Evolutionary conservation across 2,888 invertebrate genomes (phyloP), one percentile per base, ranked within the genome.

Genomic region (Latrodectus elegans): DNA sequence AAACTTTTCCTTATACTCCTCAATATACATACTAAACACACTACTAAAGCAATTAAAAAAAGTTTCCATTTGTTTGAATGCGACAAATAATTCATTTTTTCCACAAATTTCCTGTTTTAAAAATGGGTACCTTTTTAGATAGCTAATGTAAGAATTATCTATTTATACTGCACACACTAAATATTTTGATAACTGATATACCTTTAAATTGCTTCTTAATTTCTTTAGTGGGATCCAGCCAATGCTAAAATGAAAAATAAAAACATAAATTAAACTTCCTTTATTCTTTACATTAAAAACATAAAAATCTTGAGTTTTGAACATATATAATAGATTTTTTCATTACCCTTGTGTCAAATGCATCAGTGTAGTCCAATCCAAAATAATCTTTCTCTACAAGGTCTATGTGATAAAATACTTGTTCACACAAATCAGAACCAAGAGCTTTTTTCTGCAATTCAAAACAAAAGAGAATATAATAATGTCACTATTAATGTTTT

Each of bases 301-400:
- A 22, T 15, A 6, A 0, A 17, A n/a, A 8, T 11, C 11, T 22
- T 12, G 17, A 67, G 67, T 11, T 67, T 68, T 87, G 38, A 38
- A 38, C 38, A 38, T 1, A 38, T 38, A 22, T 2, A 38, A 38
- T 38, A 4, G 0, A 1, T 38, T 38, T 17, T 55, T 26, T 49
- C 73, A 17, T 70, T 86, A 89, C 89, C 81, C 75, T 72, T 9
- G 74, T 81, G 49, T 88, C 75, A 53, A 77, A 97, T 85, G 97
- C 96, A 92, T 99, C 99, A 78, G 97, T 99, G 92, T 96, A 99
- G 93, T 99, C 99, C 84, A 99, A 93, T 64, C 99, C 99, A 94
- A 99, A 99, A 93, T 99, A 99, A 93, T 99, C 99, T 93, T 98
- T 98, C 93, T 99, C 99, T 14, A 99, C 97, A 90, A 99, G 94